Percentiles rank a stretch among this genome's conserved stretches.
Evolutionary conservation across 1,140 invertebrate species (phyloP).

Genomic region (Nebria ingens): DNA sequence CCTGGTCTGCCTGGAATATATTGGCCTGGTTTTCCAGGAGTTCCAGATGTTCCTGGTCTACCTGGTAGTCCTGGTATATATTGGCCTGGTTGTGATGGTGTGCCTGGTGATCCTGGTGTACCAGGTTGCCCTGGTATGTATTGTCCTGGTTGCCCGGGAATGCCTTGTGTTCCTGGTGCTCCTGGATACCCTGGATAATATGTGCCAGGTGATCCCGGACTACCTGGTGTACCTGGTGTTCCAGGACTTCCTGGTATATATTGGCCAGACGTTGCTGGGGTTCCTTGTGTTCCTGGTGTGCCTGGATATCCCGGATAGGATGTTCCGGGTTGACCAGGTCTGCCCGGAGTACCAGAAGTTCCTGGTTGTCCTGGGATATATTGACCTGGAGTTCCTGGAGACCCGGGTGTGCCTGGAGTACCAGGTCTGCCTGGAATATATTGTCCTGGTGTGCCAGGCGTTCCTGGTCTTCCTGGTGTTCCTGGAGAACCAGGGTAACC

Average conservation of each 20-base stretch:
- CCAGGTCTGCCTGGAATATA: constrained; percentile 25
- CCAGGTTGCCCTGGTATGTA: background rate
- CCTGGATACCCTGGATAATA: constrained; percentile 12
- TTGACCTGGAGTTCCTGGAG: constrained; percentile 19
- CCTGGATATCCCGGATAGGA: constrained; percentile 16
- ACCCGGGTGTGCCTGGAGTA: constrained; percentile 22
- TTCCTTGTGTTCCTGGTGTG: constrained; percentile 20
- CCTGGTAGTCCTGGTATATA: background rate
- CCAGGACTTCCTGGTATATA: background rate
- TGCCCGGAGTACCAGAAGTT: constrained; percentile 14
- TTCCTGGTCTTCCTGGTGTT: background rate
- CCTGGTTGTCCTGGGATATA: constrained; percentile 4
- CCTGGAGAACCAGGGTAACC: constrained; percentile 18
- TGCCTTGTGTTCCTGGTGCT: background rate
- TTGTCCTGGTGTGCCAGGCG: background rate
- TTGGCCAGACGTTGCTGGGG: background rate
- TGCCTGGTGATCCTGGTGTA: constrained; percentile 9
- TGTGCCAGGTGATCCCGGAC: background rate
- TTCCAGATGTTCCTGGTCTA: background rate
- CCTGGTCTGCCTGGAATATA: constrained; percentile 13
- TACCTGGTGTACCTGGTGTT: background rate
- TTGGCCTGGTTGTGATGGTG: background rate
- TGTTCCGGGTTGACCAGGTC: constrained; percentile 11
- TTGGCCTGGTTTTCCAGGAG: constrained; percentile 21
- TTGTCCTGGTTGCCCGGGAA: constrained; percentile 27